These are phyloP conservation scores for Mallotus villosus DNA, from an alignment of 2,797 vertebrate species.

Conservation along the genomic window DNA sequence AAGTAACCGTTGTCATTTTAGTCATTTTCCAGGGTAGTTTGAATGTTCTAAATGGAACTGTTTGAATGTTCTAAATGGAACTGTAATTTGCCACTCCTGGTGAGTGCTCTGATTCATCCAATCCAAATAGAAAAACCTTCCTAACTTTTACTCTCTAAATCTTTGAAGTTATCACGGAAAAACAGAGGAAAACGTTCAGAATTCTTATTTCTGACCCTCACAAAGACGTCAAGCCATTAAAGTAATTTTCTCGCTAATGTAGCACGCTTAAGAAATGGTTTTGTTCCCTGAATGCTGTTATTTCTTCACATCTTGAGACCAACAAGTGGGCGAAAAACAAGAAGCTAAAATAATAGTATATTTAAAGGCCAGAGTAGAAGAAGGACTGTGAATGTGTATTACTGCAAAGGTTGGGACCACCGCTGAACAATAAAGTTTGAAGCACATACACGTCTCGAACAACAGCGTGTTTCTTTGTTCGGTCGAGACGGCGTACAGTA, in stretches of 20 bases:
- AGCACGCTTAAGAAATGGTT: not conserved
- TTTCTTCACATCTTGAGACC: not conserved
- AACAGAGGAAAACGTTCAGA: not conserved
- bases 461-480: conserved; percentile 4
- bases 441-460: not conserved
- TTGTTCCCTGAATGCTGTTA: not conserved
- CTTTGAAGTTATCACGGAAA: conserved; percentile 24
- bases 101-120: not conserved
- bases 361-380: conserved; percentile 3
- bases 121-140: not conserved
- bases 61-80: too few species aligned
- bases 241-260: conserved; percentile 11
- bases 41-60: not conserved
- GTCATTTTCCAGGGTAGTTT: not conserved
- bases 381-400: not conserved
- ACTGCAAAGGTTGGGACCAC: not conserved
- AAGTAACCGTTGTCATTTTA: not conserved
- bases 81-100: not conserved
- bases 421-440: too few species aligned
- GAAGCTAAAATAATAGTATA: not conserved
- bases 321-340: not conserved
- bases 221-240: conserved; percentile 18
- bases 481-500: not conserved
- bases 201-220: conserved; percentile 15
- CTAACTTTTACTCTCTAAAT: not conserved